Conservation (phyloP, 2,797 vertebrate species). For the Bryconaethiops microstoma region DNA sequence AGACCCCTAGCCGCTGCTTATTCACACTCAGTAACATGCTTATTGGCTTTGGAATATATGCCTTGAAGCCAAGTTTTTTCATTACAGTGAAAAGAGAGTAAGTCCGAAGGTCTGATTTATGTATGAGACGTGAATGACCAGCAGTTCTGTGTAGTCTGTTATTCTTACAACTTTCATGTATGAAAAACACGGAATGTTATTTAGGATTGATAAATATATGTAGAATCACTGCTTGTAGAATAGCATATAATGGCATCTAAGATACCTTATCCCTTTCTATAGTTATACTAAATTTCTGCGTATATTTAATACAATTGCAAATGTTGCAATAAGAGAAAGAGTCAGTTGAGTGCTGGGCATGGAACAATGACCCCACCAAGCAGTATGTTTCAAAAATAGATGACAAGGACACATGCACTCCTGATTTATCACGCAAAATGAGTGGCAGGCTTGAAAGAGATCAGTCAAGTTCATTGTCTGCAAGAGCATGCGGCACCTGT, state of each 20-base stretch:
- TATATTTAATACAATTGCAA: neutral
- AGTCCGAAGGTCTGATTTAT: neutral
- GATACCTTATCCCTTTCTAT: neutral
- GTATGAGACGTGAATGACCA: neutral
- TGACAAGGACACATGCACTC: slow-evolving; percentile 52
- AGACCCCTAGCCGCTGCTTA: slow-evolving; percentile 1
- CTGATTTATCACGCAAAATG: slow-evolving; percentile 68
- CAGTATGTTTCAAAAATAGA: slow-evolving; percentile 54
- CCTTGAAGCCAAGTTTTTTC: slow-evolving; percentile 22
- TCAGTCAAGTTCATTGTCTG: slow-evolving; percentile 72
- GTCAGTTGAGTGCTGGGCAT: neutral
- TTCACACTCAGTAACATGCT: slow-evolving; percentile 14
- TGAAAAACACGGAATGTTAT: no score
- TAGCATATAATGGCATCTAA: neutral
- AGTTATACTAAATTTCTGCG: neutral
- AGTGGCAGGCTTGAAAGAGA: slow-evolving; percentile 46
- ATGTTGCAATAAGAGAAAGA: neutral
- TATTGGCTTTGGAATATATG: slow-evolving; percentile 5
- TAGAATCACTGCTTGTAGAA: no score
- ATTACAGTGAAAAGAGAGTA: neutral
- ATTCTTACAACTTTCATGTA: neutral
- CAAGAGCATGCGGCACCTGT: slow-evolving; percentile 73
- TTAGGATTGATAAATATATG: neutral
- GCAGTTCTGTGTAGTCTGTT: neutral
- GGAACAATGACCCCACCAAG: slow-evolving; percentile 40